phyloP scores from a whole-genome alignment of 2,888 invertebrate genomes.

The Gryllus longicercus region DNA sequence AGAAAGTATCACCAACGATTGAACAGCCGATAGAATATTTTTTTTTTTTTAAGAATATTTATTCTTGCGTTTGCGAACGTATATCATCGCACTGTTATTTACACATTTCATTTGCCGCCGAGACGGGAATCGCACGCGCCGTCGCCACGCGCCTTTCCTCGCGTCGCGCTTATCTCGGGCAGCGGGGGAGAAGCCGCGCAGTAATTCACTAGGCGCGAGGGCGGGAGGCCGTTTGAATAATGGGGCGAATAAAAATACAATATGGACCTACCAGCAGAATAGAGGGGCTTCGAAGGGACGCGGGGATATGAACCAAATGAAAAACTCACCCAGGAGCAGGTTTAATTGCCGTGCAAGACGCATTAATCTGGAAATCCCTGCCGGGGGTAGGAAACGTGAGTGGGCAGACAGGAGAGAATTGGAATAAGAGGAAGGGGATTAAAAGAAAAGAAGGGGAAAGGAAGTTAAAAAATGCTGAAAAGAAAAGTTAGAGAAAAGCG shows the following conservation, averaged over 20 bases:
- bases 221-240: background rate
- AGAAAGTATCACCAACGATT: too few species aligned
- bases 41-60: too few species aligned
- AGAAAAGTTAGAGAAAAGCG: too few species aligned
- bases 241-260: background rate
- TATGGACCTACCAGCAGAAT: background rate
- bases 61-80: too few species aligned
- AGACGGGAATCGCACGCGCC: too few species aligned
- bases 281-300: background rate
- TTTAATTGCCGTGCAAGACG: conserved; percentile 1
- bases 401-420: background rate
- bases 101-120: too few species aligned
- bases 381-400: background rate
- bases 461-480: too few species aligned
- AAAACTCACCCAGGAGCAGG: background rate
- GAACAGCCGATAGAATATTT: too few species aligned
- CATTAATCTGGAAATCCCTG: background rate
- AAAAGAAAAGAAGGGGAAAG: too few species aligned
- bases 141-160: too few species aligned
- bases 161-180: background rate
- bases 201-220: background rate
- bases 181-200: background rate
- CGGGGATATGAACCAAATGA: background rate
- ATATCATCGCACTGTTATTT: too few species aligned
- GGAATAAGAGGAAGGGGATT: background rate